Evolutionary conservation across 2,888 invertebrate genomes (phyloP).

Genomic region (Pseudoips prasinana): DNA sequence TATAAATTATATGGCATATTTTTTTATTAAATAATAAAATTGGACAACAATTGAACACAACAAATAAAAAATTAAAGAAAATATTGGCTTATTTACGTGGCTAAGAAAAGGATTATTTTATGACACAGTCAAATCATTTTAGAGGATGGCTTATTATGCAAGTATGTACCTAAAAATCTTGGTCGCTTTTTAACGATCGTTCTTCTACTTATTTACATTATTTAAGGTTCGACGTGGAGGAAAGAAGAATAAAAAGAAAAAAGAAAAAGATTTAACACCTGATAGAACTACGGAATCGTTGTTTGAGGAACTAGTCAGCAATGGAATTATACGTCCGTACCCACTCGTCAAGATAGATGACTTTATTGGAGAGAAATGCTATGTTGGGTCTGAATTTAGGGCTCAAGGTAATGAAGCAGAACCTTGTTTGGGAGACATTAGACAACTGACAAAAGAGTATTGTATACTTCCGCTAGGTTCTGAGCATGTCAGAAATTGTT

Average conservation of each 20-base stretch:
- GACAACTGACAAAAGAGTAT: constrained; percentile 92
- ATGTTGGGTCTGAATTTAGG: constrained; percentile 78
- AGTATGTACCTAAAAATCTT: too few species aligned
- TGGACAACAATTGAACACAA: too few species aligned
- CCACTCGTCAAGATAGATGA: constrained; percentile 85
- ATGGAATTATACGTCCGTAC: constrained; percentile 93
- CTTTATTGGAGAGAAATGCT: constrained; percentile 91
- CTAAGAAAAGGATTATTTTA: too few species aligned
- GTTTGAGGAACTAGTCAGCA: constrained; percentile 94
- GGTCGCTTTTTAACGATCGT: too few species aligned
- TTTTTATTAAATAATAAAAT: too few species aligned
- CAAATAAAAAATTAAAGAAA: too few species aligned
- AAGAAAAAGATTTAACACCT: constrained; percentile 96
- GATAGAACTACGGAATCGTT: constrained; percentile 94
- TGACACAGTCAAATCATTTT: too few species aligned
- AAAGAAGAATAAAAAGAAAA: constrained; percentile 95
- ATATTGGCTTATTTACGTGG: too few species aligned
- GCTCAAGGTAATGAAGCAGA: constrained; percentile 75
- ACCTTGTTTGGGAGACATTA: constrained; percentile 88
- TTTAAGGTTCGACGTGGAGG: constrained; percentile 86
- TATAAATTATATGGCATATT: too few species aligned
- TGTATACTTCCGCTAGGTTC: constrained; percentile 94
- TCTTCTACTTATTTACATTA: too few species aligned
- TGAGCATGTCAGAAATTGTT: constrained; percentile 84
- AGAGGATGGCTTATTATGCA: too few species aligned